Conservation (phyloP, 2,113 vertebrate species). For the Ginglymostoma cirratum region DNA sequence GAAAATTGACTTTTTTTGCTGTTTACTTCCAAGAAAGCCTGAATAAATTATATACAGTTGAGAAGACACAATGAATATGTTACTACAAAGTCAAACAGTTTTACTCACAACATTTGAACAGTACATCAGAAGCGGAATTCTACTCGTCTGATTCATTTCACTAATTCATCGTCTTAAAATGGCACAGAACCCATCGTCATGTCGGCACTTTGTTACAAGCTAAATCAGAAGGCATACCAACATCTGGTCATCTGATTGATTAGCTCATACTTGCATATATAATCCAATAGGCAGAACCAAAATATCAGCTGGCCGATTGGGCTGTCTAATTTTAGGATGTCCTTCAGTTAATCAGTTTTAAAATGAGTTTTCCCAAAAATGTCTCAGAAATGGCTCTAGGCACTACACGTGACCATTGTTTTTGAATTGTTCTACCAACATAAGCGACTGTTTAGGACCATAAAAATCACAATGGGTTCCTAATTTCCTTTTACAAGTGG, state of each 20-base stretch:
- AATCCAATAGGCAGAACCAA: background rate
- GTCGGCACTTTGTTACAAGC: background rate
- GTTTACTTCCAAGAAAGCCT: background rate
- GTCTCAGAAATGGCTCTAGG: too few relatives aligned
- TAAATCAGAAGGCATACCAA: background rate
- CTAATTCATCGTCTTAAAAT: background rate
- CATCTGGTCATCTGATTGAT: background rate
- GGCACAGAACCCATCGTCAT: background rate
- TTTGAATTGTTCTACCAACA: background rate
- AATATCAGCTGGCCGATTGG: background rate
- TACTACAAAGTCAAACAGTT: background rate
- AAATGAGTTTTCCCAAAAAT: background rate
- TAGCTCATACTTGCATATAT: background rate
- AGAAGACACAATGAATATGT: too few relatives aligned
- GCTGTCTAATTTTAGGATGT: background rate
- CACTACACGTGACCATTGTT: background rate
- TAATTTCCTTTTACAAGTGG: too few relatives aligned
- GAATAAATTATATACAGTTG: too few relatives aligned
- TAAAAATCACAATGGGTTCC: background rate
- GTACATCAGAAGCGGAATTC: background rate
- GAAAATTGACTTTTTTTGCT: background rate
- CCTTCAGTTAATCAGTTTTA: background rate
- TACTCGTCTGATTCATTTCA: background rate
- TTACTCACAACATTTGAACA: background rate
- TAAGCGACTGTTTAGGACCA: background rate